Percentiles rank a stretch among this genome's conserved stretches.
Evolutionary conservation across 1,140 invertebrate species (phyloP).

Genomic region (Trachymyrmex cornetzi): DNA sequence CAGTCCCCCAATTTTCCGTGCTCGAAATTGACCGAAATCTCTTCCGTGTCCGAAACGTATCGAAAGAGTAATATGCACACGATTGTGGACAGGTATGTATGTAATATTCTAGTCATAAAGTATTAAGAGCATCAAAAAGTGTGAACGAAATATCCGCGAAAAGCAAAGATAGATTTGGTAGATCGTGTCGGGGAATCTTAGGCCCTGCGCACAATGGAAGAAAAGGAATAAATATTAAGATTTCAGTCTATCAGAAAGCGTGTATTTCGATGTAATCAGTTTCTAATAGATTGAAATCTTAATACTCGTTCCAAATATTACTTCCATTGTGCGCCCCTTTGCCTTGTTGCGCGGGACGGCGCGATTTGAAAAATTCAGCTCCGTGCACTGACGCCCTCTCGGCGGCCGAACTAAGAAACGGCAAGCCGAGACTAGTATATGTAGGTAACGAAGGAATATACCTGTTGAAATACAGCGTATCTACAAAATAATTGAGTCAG

Average conservation of each 20-base stretch:
- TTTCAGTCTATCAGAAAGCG: too few species aligned
- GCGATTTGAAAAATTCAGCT: conserved; percentile 2
- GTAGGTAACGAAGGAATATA: too few species aligned
- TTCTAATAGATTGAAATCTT: too few species aligned
- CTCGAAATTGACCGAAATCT: not conserved
- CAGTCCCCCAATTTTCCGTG: too few species aligned
- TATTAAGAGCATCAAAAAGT: not conserved
- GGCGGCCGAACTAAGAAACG: not conserved
- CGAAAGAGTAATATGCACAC: not conserved
- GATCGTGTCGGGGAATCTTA: too few species aligned
- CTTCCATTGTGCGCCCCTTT: too few species aligned
- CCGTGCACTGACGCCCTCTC: conserved; percentile 19
- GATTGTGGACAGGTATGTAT: conserved; percentile 15
- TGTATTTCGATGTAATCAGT: too few species aligned
- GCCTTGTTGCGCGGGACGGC: not conserved
- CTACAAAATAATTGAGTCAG: too few species aligned
- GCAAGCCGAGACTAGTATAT: not conserved
- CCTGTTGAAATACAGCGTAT: too few species aligned
- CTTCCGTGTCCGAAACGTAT: not conserved
- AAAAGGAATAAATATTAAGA: too few species aligned
- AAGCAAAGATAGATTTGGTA: not conserved
- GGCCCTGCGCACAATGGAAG: too few species aligned
- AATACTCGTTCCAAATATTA: too few species aligned
- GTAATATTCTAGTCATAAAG: not conserved
- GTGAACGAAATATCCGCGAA: not conserved